Percentiles rank a stretch among this genome's conserved stretches.
Evolutionary conservation across 2,888 invertebrate genomes (phyloP).

Genomic region (Acrocyrtus sp.): DNA sequence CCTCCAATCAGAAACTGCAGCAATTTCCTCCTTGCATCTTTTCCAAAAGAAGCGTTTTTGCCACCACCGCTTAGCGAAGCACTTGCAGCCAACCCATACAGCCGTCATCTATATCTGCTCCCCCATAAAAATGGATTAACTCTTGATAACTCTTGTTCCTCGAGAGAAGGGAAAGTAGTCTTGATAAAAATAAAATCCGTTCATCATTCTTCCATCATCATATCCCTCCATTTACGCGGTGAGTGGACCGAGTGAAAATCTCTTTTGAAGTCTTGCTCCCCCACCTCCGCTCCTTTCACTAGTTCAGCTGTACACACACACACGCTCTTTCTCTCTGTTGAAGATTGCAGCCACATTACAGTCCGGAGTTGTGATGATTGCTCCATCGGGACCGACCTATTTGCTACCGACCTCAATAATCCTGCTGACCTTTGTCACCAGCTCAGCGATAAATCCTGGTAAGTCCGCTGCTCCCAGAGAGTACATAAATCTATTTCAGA

Average conservation of each 20-base stretch:
- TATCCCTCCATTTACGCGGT: neutral
- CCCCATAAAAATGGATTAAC: neutral
- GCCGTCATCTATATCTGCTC: neutral
- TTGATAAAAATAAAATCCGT: too few relatives aligned
- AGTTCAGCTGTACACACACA: neutral
- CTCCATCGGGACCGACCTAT: slow-evolving; percentile 52
- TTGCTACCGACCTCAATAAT: slow-evolving; percentile 52
- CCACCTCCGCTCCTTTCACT: neutral
- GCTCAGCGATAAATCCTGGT: slow-evolving; percentile 52
- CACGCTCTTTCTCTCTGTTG: neutral
- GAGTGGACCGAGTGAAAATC: neutral
- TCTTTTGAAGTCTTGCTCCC: neutral
- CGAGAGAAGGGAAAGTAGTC: too few relatives aligned
- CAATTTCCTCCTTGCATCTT: slow-evolving; percentile 11
- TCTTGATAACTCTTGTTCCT: neutral
- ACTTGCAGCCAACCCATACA: neutral
- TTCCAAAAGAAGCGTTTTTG: too few relatives aligned
- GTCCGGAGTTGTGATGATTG: slow-evolving; percentile 45
- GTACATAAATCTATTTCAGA: too few relatives aligned
- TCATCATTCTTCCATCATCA: too few relatives aligned
- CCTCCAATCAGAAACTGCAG: slow-evolving; percentile 3
- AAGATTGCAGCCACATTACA: slow-evolving; percentile 4
- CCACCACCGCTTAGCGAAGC: too few relatives aligned
- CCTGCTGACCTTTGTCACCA: slow-evolving; percentile 52
- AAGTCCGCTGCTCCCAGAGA: too few relatives aligned